These are phyloP conservation scores for Galleria mellonella DNA, from an alignment of 1,140 invertebrate genomes.

Conservation along the genomic window DNA sequence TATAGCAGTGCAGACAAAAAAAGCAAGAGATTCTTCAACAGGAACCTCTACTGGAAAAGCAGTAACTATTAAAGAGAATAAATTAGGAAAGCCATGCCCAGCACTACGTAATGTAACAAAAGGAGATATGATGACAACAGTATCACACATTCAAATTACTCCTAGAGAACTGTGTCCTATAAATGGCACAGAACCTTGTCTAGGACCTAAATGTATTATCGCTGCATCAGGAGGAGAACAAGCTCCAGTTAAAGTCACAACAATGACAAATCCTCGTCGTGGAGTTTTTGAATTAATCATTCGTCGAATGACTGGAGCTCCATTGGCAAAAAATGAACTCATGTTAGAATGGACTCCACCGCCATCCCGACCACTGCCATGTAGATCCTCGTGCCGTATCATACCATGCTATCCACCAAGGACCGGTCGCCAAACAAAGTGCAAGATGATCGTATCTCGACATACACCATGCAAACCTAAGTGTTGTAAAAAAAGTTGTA, in stretches of 20 bases:
- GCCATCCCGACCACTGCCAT: constrained; percentile 29
- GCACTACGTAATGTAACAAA: constrained; percentile 18
- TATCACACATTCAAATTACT: constrained; percentile 53
- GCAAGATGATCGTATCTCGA: constrained; percentile 36
- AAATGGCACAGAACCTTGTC: constrained; percentile 43
- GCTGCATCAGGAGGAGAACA: constrained; percentile 35
- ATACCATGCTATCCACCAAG: constrained; percentile 17
- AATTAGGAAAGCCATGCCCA: constrained; percentile 32
- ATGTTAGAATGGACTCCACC: constrained; percentile 65
- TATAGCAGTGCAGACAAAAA: constrained; percentile 12
- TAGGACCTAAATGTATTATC: constrained; percentile 45
- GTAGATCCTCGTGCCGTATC: constrained; percentile 23
- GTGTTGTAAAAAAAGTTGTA: constrained; percentile 33
- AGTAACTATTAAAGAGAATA: constrained; percentile 46
- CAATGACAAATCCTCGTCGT: constrained; percentile 45
- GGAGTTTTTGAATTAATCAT: constrained; percentile 65
- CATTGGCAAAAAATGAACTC: constrained; percentile 58
- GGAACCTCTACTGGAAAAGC: constrained; percentile 24
- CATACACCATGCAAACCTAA: constrained; percentile 32
- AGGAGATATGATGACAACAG: constrained; percentile 44
- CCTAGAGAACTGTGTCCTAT: constrained; percentile 45
- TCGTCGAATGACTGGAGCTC: constrained; percentile 49
- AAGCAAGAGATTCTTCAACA: constrained; percentile 18
- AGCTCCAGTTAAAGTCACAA: constrained; percentile 45
- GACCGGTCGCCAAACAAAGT: constrained; percentile 34